Conservation (phyloP, 2,888 invertebrate genomes). For the Acanthosepion lycidas region DNA sequence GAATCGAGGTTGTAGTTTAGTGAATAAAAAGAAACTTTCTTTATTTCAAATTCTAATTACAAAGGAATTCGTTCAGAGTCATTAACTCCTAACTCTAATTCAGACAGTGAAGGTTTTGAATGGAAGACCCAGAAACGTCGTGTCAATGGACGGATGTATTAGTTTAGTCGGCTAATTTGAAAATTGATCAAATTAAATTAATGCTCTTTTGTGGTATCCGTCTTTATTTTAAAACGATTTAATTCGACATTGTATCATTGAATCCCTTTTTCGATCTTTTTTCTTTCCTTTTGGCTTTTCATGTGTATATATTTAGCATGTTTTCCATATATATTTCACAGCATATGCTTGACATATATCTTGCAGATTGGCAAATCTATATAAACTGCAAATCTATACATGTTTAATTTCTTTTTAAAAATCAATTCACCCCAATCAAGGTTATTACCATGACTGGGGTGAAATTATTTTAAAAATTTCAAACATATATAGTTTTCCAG, state of each 20-base stretch:
- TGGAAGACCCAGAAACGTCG: not conserved
- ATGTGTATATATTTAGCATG: no score
- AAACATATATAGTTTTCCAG: no score
- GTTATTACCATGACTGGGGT: no score
- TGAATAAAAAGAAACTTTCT: not conserved
- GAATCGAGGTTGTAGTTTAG: not conserved
- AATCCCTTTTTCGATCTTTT: no score
- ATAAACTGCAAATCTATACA: no score
- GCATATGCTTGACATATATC: no score
- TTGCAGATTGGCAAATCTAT: no score
- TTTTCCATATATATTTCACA: no score
- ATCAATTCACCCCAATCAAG: no score
- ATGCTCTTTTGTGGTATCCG: not conserved
- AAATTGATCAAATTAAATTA: not conserved
- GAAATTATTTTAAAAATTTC: no score
- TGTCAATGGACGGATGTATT: not conserved
- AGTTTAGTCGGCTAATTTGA: not conserved
- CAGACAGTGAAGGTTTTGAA: not conserved
- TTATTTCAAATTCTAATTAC: not conserved
- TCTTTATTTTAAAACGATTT: conserved; percentile 12
- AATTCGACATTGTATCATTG: not conserved
- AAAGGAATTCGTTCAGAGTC: not conserved
- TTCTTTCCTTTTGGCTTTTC: no score
- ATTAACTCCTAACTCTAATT: not conserved
- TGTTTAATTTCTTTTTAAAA: no score